Evolutionary conservation across 2,888 invertebrate genomes (phyloP).

Genomic region (Eledone cirrhosa): DNA sequence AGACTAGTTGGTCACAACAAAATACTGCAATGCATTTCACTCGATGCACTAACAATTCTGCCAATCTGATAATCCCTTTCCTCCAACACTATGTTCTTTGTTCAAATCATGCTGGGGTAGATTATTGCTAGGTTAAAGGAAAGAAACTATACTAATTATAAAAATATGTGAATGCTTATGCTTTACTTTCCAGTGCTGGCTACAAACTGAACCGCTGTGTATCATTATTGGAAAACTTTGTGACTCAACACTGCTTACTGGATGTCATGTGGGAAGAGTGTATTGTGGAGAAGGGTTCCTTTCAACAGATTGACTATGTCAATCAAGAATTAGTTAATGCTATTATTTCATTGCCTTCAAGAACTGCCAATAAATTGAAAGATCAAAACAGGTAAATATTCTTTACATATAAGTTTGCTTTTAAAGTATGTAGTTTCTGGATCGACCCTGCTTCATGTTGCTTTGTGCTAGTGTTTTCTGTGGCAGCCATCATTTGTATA

Average conservation of each 20-base stretch:
- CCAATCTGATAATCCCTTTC: too few species aligned
- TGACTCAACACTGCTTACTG: conserved; percentile 38
- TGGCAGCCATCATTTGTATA: too few species aligned
- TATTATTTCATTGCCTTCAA: conserved; percentile 52
- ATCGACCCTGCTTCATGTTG: too few species aligned
- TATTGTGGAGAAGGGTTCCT: conserved; percentile 35
- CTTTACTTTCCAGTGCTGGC: conserved; percentile 40
- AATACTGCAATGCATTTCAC: too few species aligned
- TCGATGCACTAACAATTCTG: too few species aligned
- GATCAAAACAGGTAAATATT: conserved; percentile 51
- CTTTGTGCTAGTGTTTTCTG: too few species aligned
- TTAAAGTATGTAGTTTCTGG: too few species aligned
- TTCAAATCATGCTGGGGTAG: too few species aligned
- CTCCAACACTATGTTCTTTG: too few species aligned
- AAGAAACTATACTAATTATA: neutral
- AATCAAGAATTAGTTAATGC: conserved; percentile 48
- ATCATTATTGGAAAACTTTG: conserved; percentile 44
- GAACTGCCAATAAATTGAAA: conserved; percentile 54
- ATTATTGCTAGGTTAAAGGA: neutral
- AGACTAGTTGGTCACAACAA: too few species aligned
- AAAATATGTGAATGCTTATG: neutral
- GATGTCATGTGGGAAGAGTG: conserved; percentile 42
- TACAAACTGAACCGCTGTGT: conserved; percentile 49
- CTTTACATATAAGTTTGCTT: neutral
- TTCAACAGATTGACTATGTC: conserved; percentile 32